Evolutionary conservation across 2,113 vertebrate genomes (phyloP).

Genomic region (Myxocyprinus asiaticus): DNA sequence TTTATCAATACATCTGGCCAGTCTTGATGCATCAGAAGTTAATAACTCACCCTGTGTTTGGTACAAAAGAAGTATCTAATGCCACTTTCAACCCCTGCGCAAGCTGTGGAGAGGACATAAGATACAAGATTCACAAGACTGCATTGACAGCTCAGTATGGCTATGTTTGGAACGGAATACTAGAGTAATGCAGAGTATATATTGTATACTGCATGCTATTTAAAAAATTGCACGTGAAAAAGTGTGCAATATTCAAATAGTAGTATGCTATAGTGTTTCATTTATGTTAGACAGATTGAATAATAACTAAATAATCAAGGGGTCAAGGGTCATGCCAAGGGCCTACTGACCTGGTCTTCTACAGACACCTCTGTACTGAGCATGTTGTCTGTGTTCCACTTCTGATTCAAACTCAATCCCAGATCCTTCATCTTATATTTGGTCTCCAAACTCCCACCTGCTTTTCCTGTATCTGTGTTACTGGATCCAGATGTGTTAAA

Average conservation of each 20-base stretch:
- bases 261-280: not conserved
- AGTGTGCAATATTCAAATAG: not conserved
- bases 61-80: constrained; percentile 93
- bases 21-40: not conserved
- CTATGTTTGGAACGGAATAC: no score
- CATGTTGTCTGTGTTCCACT: constrained; percentile 96
- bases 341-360: constrained; percentile 86
- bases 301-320: no score
- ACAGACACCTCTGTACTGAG: constrained; percentile 84
- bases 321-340: no score
- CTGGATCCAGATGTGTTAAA: constrained; percentile 90
- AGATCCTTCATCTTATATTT: constrained; percentile 90
- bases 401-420: constrained; percentile 88
- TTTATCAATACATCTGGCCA: not conserved
- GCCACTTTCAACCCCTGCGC: constrained; percentile 87
- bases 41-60: constrained; percentile 91
- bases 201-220: no score
- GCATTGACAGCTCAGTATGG: not conserved
- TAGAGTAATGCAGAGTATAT: no score
- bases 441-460: constrained; percentile 89
- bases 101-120: constrained; percentile 73
- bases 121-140: not conserved
- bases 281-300: no score
- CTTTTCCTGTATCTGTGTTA: constrained; percentile 92
- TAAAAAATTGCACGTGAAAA: no score